These are phyloP conservation scores for Beroe forskalii DNA, from an alignment of 37 sponge, comb jelly and placozoan species.

Conservation along the genomic window DNA sequence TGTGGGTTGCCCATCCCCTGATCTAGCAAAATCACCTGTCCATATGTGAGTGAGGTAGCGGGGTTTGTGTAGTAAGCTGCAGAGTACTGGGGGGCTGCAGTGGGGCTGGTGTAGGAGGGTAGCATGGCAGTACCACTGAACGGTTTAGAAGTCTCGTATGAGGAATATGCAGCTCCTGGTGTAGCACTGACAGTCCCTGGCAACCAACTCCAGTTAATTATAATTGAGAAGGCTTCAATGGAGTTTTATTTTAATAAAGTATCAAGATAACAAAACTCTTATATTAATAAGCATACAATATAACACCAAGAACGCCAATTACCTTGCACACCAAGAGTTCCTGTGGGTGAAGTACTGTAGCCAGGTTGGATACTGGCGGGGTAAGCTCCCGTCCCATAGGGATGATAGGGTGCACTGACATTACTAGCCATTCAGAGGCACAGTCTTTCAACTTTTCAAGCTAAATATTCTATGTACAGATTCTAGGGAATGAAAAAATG, in stretches of 20 bases:
- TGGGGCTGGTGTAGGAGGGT: constrained; percentile 34
- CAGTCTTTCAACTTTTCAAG: too few relatives aligned
- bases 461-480: too few relatives aligned
- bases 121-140: constrained; percentile 26
- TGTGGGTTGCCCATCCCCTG: too few relatives aligned
- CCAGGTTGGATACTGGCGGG: constrained; percentile 8
- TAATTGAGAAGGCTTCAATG: too few relatives aligned
- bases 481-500: too few relatives aligned
- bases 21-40: too few relatives aligned
- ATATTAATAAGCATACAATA: too few relatives aligned
- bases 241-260: too few relatives aligned
- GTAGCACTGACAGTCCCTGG: background rate
- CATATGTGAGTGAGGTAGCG: background rate
- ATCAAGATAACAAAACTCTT: too few relatives aligned
- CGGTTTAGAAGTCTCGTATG: constrained; percentile 32
- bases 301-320: too few relatives aligned
- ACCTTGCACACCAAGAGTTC: constrained; percentile 36
- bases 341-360: constrained; percentile 56
- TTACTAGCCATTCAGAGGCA: constrained; percentile 6
- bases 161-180: constrained; percentile 13
- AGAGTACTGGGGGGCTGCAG: background rate
- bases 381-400: constrained; percentile 17
- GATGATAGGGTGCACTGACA: constrained; percentile 16
- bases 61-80: constrained; percentile 25
- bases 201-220: too few relatives aligned